phyloP scores from a whole-genome alignment of 2,113 vertebrate species.

The Rhinoderma darwinii region DNA sequence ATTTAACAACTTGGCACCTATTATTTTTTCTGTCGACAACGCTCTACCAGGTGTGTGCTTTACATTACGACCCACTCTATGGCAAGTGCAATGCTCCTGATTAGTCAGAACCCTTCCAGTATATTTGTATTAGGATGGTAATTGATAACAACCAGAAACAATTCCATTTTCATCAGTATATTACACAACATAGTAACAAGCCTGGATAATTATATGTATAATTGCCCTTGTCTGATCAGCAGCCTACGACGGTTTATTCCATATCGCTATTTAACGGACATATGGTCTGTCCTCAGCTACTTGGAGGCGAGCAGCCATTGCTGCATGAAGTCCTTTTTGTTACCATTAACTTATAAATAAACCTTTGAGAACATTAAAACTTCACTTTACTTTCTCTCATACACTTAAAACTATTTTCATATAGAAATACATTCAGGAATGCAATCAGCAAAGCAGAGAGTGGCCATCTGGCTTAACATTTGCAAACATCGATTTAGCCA shows the following conservation, averaged over 20 bases:
- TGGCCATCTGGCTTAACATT: slow-evolving; percentile 43
- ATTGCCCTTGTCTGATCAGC: neutral
- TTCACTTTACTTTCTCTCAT: neutral
- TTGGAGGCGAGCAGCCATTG: neutral
- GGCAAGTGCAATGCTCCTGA: neutral
- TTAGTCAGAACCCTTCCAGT: neutral
- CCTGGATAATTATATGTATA: no score
- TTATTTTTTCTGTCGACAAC: neutral
- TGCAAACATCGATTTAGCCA: slow-evolving; percentile 35
- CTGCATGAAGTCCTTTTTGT: neutral
- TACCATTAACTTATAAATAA: slow-evolving; percentile 38
- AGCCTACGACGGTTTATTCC: neutral
- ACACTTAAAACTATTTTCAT: slow-evolving; percentile 12
- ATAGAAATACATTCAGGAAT: slow-evolving; percentile 41
- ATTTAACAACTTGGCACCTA: neutral
- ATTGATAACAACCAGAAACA: slow-evolving; percentile 17
- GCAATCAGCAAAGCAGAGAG: slow-evolving; percentile 42
- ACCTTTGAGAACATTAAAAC: slow-evolving; percentile 26
- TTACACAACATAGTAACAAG: slow-evolving; percentile 24
- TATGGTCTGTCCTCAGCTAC: neutral
- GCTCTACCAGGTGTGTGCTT: neutral
- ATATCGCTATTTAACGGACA: neutral
- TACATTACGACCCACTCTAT: neutral
- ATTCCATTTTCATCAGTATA: slow-evolving; percentile 16
- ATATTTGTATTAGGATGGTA: neutral